phyloP scores from a whole-genome alignment of 2,888 invertebrate species.

The Cryptocephalus moraei region DNA sequence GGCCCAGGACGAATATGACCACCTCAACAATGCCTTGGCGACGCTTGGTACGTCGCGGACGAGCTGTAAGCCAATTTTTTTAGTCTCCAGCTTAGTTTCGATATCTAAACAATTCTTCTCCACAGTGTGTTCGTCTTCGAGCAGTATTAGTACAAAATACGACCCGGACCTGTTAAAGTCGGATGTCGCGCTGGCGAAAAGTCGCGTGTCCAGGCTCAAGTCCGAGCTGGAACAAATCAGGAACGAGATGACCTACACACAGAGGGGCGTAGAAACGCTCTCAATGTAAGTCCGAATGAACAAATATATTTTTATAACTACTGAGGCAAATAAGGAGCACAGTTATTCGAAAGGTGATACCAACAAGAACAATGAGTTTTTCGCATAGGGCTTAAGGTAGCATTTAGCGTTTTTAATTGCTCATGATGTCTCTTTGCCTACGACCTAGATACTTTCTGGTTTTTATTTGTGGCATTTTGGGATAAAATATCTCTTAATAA shows the following conservation, averaged over 20 bases:
- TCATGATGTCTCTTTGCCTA: no score
- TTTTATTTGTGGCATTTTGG: no score
- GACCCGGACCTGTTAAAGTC: constrained; percentile 89
- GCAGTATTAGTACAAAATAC: constrained; percentile 82
- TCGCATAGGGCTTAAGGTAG: no score
- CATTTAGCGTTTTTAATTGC: no score
- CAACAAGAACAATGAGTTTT: no score
- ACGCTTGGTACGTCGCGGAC: constrained; percentile 82
- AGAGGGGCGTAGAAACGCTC: constrained; percentile 85
- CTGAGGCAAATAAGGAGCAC: no score
- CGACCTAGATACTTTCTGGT: no score
- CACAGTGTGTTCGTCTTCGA: constrained; percentile 77
- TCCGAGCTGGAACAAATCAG: constrained; percentile 85
- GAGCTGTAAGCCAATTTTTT: constrained; percentile 63
- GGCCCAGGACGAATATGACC: constrained; percentile 93
- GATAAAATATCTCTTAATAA: no score
- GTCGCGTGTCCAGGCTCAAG: constrained; percentile 77
- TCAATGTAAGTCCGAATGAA: constrained; percentile 57
- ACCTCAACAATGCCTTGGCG: constrained; percentile 74
- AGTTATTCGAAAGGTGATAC: no score
- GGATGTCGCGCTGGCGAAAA: constrained; percentile 82
- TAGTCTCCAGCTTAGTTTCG: not conserved
- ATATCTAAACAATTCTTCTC: not conserved
- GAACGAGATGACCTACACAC: constrained; percentile 84
- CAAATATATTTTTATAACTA: not conserved